Percentiles rank a stretch among this genome's conserved stretches.
phyloP scores from a whole-genome alignment of 2,888 invertebrate species.

The Hetaerina titia region DNA sequence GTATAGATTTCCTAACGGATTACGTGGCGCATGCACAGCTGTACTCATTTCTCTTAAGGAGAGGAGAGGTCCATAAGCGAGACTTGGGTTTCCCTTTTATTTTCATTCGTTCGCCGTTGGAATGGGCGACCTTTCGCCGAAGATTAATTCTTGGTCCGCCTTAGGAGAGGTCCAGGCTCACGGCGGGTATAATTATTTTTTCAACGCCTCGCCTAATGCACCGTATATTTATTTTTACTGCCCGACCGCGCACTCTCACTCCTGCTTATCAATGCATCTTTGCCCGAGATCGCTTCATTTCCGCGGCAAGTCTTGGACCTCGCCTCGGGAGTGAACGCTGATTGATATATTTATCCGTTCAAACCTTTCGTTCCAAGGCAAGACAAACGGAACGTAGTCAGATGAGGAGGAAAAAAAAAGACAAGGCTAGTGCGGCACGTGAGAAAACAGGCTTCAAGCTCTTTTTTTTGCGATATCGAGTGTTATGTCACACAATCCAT shows the following conservation, averaged over 20 bases:
- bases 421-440: not conserved
- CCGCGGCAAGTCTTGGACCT: not conserved
- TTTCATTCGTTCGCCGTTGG: not conserved
- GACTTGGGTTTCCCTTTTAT: not conserved
- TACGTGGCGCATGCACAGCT: too few species aligned
- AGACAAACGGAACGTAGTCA: not conserved
- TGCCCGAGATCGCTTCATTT: not conserved
- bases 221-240: not conserved
- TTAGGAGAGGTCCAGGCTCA: not conserved
- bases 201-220: not conserved
- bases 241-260: not conserved
- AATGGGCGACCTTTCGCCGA: not conserved
- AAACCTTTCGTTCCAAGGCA: constrained; percentile 13
- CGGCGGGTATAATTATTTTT: not conserved
- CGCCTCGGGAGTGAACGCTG: not conserved
- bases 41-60: too few species aligned
- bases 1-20: too few species aligned
- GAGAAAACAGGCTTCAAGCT: not conserved
- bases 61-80: not conserved
- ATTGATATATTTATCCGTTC: not conserved
- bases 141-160: not conserved
- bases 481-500: not conserved
- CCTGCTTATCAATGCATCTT: not conserved
- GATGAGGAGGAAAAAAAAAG: not conserved
- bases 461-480: not conserved